Evolutionary conservation across 2,797 vertebrate genomes (phyloP), one percentile per base, ranked within the genome.

Genomic region (Anomalospiza imberbis): DNA sequence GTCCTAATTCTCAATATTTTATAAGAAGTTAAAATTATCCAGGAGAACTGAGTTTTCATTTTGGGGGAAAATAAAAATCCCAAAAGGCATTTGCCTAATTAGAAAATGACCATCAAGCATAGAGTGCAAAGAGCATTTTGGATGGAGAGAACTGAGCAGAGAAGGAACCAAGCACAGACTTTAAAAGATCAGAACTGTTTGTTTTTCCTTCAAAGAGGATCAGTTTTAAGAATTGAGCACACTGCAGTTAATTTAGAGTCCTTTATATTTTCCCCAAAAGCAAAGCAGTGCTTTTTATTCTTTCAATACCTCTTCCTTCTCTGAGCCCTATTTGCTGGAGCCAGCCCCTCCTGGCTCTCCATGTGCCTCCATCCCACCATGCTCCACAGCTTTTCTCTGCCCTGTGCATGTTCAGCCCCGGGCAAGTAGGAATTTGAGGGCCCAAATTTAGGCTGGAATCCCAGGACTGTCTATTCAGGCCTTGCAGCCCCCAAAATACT

Each of bases 1-100:
- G 61, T 91, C 86, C 97, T 96, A 96, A 97, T 97, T 97, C 89
- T 96, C 55, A 95, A 97, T 91, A 79, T 97, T 98, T 97, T 97
- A 97, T 34, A 34, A 34, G 34, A 34, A 34, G 34, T 34, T 34
- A 34, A 34, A 34, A 34, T 34, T 34, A 34, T 34, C 34, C 34
- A 34, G 55, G 76, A 97, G 82, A 97, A 95, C 70, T 85, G 87
- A 86, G 85, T 92, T 96, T 96, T 94, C 89, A 67, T 91, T 95
- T 94, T 61, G 3, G 4, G 5, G 5, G 6, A 2, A 1, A 18
- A 34, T 17, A 53, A 42, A 51, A 38, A 11, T 58, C 53, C 9
- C 58, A 28, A 72, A 63, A 72, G 76, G 28, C 32, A 10, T 77
- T 95, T 93, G 31, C 47, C 19, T 57, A 65, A 65, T 85, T 75